Conservation (phyloP, 2,113 vertebrate species). For the Urocynchramus pylzowi region DNA sequence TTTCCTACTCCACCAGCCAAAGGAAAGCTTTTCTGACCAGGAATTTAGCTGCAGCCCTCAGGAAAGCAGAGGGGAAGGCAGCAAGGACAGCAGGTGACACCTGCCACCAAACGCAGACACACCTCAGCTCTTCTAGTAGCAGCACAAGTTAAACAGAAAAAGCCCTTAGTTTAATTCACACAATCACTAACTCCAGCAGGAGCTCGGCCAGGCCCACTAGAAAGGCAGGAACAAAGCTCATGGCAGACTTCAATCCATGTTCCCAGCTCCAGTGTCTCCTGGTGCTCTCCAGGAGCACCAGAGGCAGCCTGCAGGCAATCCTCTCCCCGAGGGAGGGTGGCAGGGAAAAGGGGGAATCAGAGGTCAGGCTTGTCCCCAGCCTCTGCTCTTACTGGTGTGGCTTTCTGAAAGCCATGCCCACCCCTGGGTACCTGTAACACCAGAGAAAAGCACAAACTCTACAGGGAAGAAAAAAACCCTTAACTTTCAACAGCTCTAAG, state of each 20-base stretch:
- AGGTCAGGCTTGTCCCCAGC: neutral
- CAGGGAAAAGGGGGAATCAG: neutral
- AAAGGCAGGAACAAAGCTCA: neutral
- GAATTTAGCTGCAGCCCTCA: neutral
- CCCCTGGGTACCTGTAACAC: neutral
- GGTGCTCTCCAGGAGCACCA: neutral
- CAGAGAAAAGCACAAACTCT: neutral
- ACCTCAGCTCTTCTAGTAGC: neutral
- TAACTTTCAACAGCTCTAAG: neutral
- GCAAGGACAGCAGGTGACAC: neutral
- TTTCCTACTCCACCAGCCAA: neutral
- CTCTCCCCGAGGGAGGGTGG: neutral
- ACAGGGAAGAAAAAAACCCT: neutral
- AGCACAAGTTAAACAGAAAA: neutral
- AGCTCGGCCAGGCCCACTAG: neutral
- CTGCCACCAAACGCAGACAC: neutral
- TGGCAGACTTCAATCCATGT: accelerated
- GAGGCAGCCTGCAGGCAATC: neutral
- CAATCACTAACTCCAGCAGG: neutral
- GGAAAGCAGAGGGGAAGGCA: neutral
- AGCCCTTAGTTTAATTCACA: neutral
- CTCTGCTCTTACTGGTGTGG: neutral
- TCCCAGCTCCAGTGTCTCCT: neutral
- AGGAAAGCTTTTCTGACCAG: neutral
- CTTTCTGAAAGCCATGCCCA: neutral